Evolutionary conservation across 2,888 invertebrate genomes (phyloP).

Genomic region (Nemapogon koenigi): DNA sequence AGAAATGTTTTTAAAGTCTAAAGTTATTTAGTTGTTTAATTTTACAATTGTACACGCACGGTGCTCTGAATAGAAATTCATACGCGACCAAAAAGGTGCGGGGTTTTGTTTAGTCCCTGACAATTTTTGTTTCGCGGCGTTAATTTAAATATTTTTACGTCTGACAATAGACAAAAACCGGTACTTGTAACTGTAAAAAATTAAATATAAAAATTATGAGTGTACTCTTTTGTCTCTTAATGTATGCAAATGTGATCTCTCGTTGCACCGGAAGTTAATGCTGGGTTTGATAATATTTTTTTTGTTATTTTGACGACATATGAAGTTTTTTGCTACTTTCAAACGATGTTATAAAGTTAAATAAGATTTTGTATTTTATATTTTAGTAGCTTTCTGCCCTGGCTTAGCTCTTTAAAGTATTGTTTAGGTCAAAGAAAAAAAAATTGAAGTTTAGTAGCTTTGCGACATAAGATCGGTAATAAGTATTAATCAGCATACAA

Average conservation of each 20-base stretch:
- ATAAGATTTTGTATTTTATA: too few relatives aligned
- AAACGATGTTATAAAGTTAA: too few relatives aligned
- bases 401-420: too few relatives aligned
- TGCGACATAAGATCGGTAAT: too few relatives aligned
- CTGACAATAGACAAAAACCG: slow-evolving; percentile 59
- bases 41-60: too few relatives aligned
- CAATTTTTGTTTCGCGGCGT: slow-evolving; percentile 36
- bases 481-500: too few relatives aligned
- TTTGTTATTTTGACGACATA: slow-evolving; percentile 18
- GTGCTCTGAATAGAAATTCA: slow-evolving; percentile 25
- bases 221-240: slow-evolving; percentile 44
- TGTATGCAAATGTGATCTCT: slow-evolving; percentile 52
- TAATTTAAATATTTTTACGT: slow-evolving; percentile 58
- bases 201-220: slow-evolving; percentile 62
- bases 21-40: neutral
- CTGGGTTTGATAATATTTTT: slow-evolving; percentile 22
- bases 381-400: too few relatives aligned
- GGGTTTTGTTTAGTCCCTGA: slow-evolving; percentile 50
- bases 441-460: too few relatives aligned
- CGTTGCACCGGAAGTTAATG: slow-evolving; percentile 23
- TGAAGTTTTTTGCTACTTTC: too few relatives aligned
- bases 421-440: too few relatives aligned
- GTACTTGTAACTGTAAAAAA: slow-evolving; percentile 62
- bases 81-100: slow-evolving; percentile 39
- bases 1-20: neutral